Percentiles rank a stretch among this genome's conserved stretches.
Conservation (phyloP, 92 coral and sea anemone species). For the Actinernus sp. region DNA sequence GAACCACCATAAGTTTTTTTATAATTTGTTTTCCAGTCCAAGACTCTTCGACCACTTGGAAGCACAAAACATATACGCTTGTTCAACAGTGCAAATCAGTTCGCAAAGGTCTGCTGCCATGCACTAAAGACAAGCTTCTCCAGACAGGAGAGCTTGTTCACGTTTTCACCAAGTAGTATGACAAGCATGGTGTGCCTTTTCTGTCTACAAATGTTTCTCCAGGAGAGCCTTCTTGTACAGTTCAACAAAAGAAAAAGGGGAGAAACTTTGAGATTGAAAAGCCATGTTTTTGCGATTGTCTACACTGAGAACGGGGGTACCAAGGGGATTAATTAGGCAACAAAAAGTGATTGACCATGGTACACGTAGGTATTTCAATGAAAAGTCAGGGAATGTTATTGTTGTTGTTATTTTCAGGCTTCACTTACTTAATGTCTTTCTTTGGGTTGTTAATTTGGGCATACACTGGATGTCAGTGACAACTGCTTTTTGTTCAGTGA, state of each 20-base stretch:
- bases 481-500: no score
- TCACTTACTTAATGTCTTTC: no score
- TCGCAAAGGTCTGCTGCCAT: constrained; percentile 23
- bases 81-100: constrained; percentile 48
- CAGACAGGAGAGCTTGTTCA: constrained; percentile 29
- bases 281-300: constrained; percentile 14
- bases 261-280: neutral
- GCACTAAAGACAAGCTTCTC: constrained; percentile 25
- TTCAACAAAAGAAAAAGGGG: no score
- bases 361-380: no score
- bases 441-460: no score
- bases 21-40: constrained; percentile 36
- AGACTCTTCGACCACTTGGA: constrained; percentile 21
- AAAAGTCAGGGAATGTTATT: no score
- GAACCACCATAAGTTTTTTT: constrained; percentile 36
- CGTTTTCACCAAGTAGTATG: no score
- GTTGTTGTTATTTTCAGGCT: no score
- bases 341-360: no score
- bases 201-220: constrained; percentile 31
- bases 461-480: no score
- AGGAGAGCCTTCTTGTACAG: no score
- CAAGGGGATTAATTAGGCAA: no score
- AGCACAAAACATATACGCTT: constrained; percentile 34
- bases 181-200: constrained; percentile 18
- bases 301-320: constrained; percentile 52